A percentile compares a stretch with the other conserved stretches of the same genome.
phyloP scores from a whole-genome alignment of 2,113 vertebrate genomes.

The Gobio gobio region DNA sequence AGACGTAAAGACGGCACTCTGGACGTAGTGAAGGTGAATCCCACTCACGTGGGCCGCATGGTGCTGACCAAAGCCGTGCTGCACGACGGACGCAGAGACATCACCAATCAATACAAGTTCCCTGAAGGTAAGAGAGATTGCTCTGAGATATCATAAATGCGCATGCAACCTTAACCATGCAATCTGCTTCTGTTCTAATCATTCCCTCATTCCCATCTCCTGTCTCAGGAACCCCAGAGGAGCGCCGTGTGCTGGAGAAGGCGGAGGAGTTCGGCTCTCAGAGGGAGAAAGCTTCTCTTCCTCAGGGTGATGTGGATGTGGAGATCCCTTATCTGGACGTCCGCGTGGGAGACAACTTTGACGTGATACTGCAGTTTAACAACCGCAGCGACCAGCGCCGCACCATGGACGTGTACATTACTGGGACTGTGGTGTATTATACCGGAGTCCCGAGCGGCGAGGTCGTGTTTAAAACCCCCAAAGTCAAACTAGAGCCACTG shows the following conservation, averaged over 20 bases:
- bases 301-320: conserved; percentile 78
- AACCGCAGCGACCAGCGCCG: conserved; percentile 78
- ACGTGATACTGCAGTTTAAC: conserved; percentile 81
- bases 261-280: conserved; percentile 86
- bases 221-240: conserved; percentile 82
- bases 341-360: conserved; percentile 82
- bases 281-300: conserved; percentile 64
- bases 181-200: too few species aligned
- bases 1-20: conserved; percentile 81
- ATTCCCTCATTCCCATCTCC: too few species aligned
- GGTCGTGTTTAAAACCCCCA: conserved; percentile 79
- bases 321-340: conserved; percentile 78
- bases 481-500: conserved; percentile 61
- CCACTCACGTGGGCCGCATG: conserved; percentile 81
- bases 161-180: too few species aligned
- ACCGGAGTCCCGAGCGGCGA: conserved; percentile 86
- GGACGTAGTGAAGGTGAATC: conserved; percentile 77
- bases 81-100: conserved; percentile 75
- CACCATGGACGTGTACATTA: conserved; percentile 79
- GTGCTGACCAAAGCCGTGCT: conserved; percentile 88
- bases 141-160: too few species aligned
- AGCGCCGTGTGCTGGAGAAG: conserved; percentile 86
- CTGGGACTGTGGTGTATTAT: conserved; percentile 86
- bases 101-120: conserved; percentile 91
- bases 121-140: conserved; percentile 82